These are phyloP conservation scores for Barnardius zonarius DNA, from an alignment of 2,113 vertebrate genomes.

Conservation along the genomic window DNA sequence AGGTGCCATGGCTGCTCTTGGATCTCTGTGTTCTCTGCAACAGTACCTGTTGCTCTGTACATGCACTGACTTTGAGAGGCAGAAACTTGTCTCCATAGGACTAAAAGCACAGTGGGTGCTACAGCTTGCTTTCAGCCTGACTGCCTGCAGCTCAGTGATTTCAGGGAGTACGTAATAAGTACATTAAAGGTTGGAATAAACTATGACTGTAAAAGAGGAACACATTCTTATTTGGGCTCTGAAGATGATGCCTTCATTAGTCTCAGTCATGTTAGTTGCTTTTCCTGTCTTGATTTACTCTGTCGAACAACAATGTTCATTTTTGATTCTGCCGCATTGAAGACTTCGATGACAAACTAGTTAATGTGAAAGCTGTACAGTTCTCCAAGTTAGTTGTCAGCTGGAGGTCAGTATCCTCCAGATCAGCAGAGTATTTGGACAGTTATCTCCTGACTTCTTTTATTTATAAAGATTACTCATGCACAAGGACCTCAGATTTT, in stretches of 20 bases:
- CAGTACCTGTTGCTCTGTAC: not conserved
- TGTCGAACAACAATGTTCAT: not conserved
- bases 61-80: not conserved
- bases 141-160: not conserved
- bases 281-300: not conserved
- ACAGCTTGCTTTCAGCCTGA: not conserved
- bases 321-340: not conserved
- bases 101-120: not conserved
- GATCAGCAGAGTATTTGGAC: not conserved
- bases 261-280: not conserved
- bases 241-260: not conserved
- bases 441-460: not conserved
- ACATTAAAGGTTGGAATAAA: not conserved
- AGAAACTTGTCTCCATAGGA: not conserved
- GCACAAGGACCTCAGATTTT: not conserved
- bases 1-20: not conserved
- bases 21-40: not conserved
- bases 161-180: not conserved
- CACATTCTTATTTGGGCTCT: not conserved
- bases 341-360: not conserved
- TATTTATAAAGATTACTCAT: not conserved
- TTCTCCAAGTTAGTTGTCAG: not conserved
- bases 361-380: not conserved
- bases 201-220: not conserved
- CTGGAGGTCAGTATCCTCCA: not conserved